These are phyloP conservation scores for Euclidia mi DNA, from an alignment of 2,888 invertebrate genomes.

Conservation along the genomic window DNA sequence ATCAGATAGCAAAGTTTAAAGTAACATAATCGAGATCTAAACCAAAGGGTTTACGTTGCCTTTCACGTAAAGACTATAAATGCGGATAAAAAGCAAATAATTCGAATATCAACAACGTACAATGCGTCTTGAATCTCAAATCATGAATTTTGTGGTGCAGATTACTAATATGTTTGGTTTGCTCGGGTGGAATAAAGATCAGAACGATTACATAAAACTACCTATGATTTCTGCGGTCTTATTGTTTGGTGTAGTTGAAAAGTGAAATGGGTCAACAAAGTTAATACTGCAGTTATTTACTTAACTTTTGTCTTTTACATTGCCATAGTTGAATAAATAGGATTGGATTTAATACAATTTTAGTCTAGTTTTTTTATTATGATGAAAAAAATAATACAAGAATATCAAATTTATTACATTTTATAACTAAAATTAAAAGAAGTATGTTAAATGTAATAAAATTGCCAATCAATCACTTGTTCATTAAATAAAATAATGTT, in stretches of 20 bases:
- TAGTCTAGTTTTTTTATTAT: too few species aligned
- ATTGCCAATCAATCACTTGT: too few species aligned
- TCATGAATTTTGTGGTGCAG: slow-evolving; percentile 28
- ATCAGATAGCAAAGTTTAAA: slow-evolving; percentile 33
- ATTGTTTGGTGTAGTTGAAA: too few species aligned
- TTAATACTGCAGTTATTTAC: slow-evolving; percentile 55
- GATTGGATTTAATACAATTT: too few species aligned
- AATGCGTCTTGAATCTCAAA: slow-evolving; percentile 40
- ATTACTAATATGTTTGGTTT: slow-evolving; percentile 28
- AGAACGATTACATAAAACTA: too few species aligned
- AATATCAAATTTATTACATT: too few species aligned
- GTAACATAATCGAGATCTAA: slow-evolving; percentile 19
- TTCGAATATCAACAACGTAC: slow-evolving; percentile 35
- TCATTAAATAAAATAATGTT: too few species aligned
- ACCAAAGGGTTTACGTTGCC: slow-evolving; percentile 23
- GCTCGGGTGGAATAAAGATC: slow-evolving; percentile 17
- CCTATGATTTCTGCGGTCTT: too few species aligned
- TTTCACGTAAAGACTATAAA: slow-evolving; percentile 45
- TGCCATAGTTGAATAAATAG: slow-evolving; percentile 28
- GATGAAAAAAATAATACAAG: too few species aligned
- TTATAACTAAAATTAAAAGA: too few species aligned
- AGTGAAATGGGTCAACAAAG: too few species aligned
- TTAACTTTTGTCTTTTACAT: slow-evolving; percentile 39
- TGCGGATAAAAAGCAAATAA: slow-evolving; percentile 47
- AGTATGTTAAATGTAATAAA: too few species aligned